Evolutionary conservation across 2,113 vertebrate genomes (phyloP), one percentile per base, ranked within the genome.

Genomic region (Alouatta palliata): DNA sequence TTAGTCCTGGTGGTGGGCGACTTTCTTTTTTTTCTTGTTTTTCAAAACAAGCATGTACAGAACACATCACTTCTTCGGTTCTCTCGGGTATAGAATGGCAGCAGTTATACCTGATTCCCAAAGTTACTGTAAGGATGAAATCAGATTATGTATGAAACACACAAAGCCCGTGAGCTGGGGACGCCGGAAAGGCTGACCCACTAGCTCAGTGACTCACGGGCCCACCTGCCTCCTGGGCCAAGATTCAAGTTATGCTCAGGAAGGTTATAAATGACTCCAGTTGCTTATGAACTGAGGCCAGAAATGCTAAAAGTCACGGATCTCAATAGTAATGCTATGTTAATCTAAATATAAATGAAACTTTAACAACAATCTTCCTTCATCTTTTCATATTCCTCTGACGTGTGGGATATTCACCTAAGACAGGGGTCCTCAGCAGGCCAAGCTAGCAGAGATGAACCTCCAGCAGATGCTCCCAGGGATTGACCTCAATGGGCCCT

Each of bases 281-380:
- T 81, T 92, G 85, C 58, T 21, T 82, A 75, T n/a, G 23, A 96
- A 85, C 32, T 64, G 40, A 79, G 49, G 47, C 52, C 85, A 80
- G 76, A 68, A 79, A 91, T 21, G 68, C 61, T 89, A 47, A 93
- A 66, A 90, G 40, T 82, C 83, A 75, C n/a, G 54, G 49, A 80
- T 73, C 85, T 79, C 68, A 58, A 90, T 75, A 81, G 71, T 49
- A 89, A 95, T 35, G 23, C 19, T 88, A 3, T 43, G 40, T 88
- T 71, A 49, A 56, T n/a, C 79, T 66, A 93, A 96, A 81, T 83
- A 76, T 71, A 92, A 92, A 92, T 77, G 80, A 90, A 93, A 87
- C 82, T 76, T 95, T 80, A 85, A 64, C 81, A 94, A 84, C 83
- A 82, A 43, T 73, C 61, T n/a, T 94, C 37, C 49, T 88, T 87